A percentile compares a stretch with the other conserved stretches of the same genome.
Evolutionary conservation across 2,797 vertebrate species (phyloP).

Genomic region (Platyrinchus mystaceus): DNA sequence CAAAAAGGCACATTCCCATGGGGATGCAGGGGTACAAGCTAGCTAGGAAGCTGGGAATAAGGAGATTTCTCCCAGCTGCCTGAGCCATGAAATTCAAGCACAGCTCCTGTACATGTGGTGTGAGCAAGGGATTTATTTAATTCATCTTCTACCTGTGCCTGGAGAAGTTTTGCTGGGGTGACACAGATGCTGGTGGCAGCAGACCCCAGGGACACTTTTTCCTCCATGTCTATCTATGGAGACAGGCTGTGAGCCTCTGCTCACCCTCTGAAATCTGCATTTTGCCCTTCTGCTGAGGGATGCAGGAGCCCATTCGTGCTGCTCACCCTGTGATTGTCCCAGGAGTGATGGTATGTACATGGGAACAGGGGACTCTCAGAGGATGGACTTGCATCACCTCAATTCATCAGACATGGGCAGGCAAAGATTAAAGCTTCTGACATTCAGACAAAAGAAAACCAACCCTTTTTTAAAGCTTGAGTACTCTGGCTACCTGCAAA

Average conservation of each 20-base stretch:
- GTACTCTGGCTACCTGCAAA: neutral
- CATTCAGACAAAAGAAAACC: neutral
- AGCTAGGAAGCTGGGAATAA: neutral
- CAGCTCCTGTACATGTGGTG: neutral
- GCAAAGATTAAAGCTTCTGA: neutral
- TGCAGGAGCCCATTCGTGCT: neutral
- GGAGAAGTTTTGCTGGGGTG: neutral
- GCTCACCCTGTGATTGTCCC: neutral
- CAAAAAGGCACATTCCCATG: fast-evolving
- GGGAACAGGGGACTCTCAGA: neutral
- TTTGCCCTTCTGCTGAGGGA: neutral
- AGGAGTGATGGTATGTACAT: neutral
- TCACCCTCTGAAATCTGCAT: neutral
- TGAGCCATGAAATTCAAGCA: neutral
- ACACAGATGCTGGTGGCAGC: neutral
- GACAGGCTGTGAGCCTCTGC: neutral
- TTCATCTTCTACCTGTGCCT: neutral
- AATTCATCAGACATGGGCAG: neutral
- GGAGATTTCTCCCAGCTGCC: neutral
- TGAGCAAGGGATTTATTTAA: neutral
- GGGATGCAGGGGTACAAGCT: neutral
- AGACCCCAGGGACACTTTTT: neutral
- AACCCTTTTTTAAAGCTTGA: neutral
- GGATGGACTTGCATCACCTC: neutral
- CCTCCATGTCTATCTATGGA: fast-evolving